phyloP scores from a whole-genome alignment of 2,888 invertebrate species.

The Tenthredo notha region DNA sequence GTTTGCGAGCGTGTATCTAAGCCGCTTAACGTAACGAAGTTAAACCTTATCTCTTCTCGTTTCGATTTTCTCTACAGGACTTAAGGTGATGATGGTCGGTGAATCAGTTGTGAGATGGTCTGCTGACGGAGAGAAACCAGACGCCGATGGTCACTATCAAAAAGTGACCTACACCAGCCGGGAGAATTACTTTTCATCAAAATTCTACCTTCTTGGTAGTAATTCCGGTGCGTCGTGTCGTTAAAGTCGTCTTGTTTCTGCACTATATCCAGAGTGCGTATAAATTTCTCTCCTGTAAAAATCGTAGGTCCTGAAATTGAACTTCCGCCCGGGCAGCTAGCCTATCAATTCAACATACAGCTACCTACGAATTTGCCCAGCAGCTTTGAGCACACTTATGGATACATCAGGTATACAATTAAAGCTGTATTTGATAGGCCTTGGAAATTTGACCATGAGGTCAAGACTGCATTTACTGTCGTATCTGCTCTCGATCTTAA shows the following conservation, averaged over 20 bases:
- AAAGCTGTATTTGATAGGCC: slow-evolving; percentile 75
- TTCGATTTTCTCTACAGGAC: background rate
- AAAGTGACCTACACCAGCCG: background rate
- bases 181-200: slow-evolving; percentile 28
- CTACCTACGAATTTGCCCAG: slow-evolving; percentile 72
- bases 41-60: background rate
- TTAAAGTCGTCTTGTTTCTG: background rate
- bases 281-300: background rate
- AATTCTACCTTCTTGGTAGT: slow-evolving; percentile 84
- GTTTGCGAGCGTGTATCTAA: no score
- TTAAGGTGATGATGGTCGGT: background rate
- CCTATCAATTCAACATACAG: slow-evolving; percentile 74
- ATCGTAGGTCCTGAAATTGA: slow-evolving; percentile 31
- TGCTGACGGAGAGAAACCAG: background rate
- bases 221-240: slow-evolving; percentile 76
- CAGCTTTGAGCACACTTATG: slow-evolving; percentile 68
- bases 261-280: background rate
- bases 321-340: slow-evolving; percentile 69
- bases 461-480: slow-evolving; percentile 74
- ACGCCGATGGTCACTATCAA: slow-evolving; percentile 22
- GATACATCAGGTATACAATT: slow-evolving; percentile 74
- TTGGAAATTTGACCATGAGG: slow-evolving; percentile 76
- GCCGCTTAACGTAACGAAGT: background rate
- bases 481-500: slow-evolving; percentile 76
- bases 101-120: slow-evolving; percentile 27